Evolutionary conservation across 2,888 invertebrate species (phyloP), one percentile per base, ranked within the genome.

Genomic region (Nomada fabriciana): DNA sequence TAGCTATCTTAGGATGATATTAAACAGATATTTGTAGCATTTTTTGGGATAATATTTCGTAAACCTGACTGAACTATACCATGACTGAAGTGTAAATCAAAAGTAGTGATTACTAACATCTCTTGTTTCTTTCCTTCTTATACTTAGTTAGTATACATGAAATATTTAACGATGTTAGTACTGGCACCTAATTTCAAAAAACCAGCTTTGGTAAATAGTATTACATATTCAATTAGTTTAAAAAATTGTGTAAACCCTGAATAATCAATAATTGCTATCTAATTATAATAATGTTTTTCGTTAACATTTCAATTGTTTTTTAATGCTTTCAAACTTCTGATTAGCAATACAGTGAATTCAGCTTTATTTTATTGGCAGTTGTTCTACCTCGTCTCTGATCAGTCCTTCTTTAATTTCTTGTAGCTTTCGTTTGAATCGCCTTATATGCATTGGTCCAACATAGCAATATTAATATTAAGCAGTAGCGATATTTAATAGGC

Each of bases 381-480:
- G 85, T 86, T 87, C 87, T 88, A 88, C 84, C 86, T 89, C 80
- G 77, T 87, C 83, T 90, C 88, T 90, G 88, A 91, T 91, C 91
- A 90, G 89, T 91, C 90, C 60, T 82, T 77, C 84, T 80, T 89
- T 83, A 72, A 87, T 86, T 85, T 88, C 86, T 25, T 57, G 64
- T 82, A 69, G 79, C 80, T 88, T 84, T 86, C 81, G 82, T 85
- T 83, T 82, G 80, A 85, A 88, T 86, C 79, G 80, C 77, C 80
- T 80, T 67, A 42, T 83, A 88, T 72, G 86, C 86, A 84, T 90
- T 88, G 88, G 89, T 89, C 89, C 89, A 76, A 89, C 81, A 78
- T 85, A 89, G 76, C 84, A 88, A 81, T 82, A 81, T 84, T 87
- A 89, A 83, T 83, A 85, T 79, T 83, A 82, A 83, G 86, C 87